Conservation (phyloP, 2,113 vertebrate species). For the Hemiprocne comata region DNA sequence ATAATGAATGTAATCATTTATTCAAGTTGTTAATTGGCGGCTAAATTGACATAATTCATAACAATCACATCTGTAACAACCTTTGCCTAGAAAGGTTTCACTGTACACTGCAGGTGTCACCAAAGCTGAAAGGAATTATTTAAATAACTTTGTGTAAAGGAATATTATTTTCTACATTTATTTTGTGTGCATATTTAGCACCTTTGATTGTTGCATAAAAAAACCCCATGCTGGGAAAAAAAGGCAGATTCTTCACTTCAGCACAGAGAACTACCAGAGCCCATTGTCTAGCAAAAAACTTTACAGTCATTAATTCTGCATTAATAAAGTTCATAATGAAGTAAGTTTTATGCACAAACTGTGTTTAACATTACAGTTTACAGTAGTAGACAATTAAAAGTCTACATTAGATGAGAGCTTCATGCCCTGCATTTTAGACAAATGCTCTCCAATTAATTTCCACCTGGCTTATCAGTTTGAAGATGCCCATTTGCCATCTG, state of each 20-base stretch:
- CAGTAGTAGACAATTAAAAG: neutral
- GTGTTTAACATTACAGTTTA: neutral
- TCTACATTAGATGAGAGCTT: neutral
- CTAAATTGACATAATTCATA: neutral
- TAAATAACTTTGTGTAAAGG: neutral
- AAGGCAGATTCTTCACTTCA: neutral
- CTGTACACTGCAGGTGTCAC: neutral
- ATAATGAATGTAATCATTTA: conserved; percentile 2
- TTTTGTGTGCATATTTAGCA: neutral
- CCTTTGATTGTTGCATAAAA: neutral
- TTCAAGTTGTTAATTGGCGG: neutral
- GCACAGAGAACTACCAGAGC: neutral
- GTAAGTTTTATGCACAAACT: neutral
- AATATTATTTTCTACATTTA: neutral
- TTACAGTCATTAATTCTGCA: neutral
- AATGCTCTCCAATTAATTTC: neutral
- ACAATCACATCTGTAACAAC: neutral
- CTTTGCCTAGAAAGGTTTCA: neutral
- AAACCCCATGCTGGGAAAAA: neutral
- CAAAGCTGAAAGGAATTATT: neutral
- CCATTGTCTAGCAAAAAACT: neutral
- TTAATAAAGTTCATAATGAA: neutral
- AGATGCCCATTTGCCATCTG: neutral
- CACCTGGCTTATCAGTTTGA: neutral
- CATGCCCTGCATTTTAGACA: neutral